Evolutionary conservation across 1,140 invertebrate species (phyloP).

Genomic region (Chlorops oryzae): DNA sequence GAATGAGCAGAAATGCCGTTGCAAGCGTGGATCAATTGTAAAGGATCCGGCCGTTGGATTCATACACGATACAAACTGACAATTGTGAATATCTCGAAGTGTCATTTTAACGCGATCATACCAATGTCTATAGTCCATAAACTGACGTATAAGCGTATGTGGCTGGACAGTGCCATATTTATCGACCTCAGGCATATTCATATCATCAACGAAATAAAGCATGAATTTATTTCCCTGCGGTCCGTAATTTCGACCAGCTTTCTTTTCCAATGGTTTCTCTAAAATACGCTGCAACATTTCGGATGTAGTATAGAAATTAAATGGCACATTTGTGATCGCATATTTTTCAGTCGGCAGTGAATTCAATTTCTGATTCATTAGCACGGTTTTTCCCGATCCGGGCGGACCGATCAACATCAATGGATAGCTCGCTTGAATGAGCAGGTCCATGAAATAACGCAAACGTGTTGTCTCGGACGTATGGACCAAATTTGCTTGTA

Average conservation of each 20-base stretch:
- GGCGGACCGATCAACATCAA: constrained; percentile 87
- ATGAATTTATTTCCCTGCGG: constrained; percentile 85
- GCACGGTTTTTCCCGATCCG: constrained; percentile 80
- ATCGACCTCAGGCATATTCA: constrained; percentile 97
- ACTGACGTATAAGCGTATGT: constrained; percentile 86
- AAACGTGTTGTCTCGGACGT: constrained; percentile 84
- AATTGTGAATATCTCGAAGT: constrained; percentile 87
- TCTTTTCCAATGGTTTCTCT: constrained; percentile 91
- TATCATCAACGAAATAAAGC: constrained; percentile 92
- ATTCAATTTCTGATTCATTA: constrained; percentile 73
- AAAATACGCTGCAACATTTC: constrained; percentile 83
- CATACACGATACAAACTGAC: constrained; percentile 91
- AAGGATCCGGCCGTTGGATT: constrained; percentile 93
- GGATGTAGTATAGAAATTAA: constrained; percentile 94
- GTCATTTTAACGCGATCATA: constrained; percentile 78
- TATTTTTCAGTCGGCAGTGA: constrained; percentile 51
- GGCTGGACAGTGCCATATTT: constrained; percentile 90
- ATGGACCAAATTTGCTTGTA: constrained; percentile 78
- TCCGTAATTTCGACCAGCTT: constrained; percentile 87
- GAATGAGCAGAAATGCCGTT: constrained; percentile 89
- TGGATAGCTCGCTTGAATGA: constrained; percentile 72
- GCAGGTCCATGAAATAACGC: constrained; percentile 79
- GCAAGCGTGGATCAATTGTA: constrained; percentile 83
- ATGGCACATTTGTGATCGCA: constrained; percentile 79
- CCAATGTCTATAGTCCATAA: constrained; percentile 89